Evolutionary conservation across 2,888 invertebrate species (phyloP).

Genomic region (Leptopilina syphax): DNA sequence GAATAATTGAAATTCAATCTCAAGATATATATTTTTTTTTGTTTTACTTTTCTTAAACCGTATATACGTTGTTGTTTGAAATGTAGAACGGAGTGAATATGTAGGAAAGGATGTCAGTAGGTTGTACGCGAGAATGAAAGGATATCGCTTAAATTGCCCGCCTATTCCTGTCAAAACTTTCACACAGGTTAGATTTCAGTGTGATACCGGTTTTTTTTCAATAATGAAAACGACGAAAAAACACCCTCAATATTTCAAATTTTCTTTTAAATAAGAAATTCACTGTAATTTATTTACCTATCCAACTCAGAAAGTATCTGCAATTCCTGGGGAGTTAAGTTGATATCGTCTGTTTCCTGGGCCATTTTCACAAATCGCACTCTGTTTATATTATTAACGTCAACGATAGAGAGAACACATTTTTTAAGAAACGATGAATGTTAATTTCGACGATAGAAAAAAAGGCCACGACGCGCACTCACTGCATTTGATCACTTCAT

Average conservation of each 20-base stretch:
- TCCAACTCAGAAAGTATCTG: constrained; percentile 92
- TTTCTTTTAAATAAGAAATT: background rate
- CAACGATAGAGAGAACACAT: constrained; percentile 60
- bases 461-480: constrained; percentile 29
- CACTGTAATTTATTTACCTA: constrained; percentile 80
- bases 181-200: constrained; percentile 4
- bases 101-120: constrained; percentile 71
- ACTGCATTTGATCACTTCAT: constrained; percentile 58
- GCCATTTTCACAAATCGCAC: constrained; percentile 71
- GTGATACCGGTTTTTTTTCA: background rate
- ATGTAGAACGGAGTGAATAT: constrained; percentile 53
- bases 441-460: constrained; percentile 48
- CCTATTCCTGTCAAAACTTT: constrained; percentile 53
- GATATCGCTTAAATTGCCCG: constrained; percentile 58
- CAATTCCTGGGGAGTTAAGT: constrained; percentile 89
- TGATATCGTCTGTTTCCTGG: constrained; percentile 83
- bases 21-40: background rate
- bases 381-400: constrained; percentile 47
- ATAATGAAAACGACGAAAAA: background rate
- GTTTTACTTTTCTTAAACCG: background rate
- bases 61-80: background rate
- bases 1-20: background rate
- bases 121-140: constrained; percentile 58
- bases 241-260: background rate
- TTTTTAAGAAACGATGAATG: constrained; percentile 51